Base-by-base conservation (phyloP, 2,113 vertebrate genomes). In the Vulpes ferrilata region DNA sequence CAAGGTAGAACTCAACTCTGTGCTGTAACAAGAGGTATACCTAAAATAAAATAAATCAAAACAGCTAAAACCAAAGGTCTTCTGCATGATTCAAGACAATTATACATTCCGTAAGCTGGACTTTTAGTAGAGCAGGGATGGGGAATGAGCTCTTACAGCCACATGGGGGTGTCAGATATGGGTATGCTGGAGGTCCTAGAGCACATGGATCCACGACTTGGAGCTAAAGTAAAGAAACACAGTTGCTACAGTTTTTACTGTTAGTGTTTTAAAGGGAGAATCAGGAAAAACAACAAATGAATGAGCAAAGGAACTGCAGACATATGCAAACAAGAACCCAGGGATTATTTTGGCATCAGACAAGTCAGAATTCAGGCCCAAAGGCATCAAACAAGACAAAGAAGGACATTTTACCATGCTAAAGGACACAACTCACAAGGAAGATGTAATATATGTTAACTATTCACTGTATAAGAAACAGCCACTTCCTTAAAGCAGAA, bases 201-300 rank as follows among this genome's bases (percentile, higher is more conserved):
- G 55, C 27, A 8, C 65, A n/a, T 27, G 16, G n/a, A 30, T 16
- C 4, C 48, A 27, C 19, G n/a, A 7, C 32, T 60, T 57, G 38
- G 23, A 64, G 25, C 53, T 71, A 30, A 79, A 11, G n/a, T 35
- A 32, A 90, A 86, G 48, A 69, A 35, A 38, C 35, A 35, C 20
- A 51, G 35, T 27, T 64, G 67, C 6, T 7, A n/a, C 3, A 20
- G 10, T 7, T 88, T 8, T 25, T 32, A 20, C 2, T 62, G 38
- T 59, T 81, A 81, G 32, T 43, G 78, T 96, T 89, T 87, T 73
- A 53, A 95, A 51, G 13, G 48, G 53, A 91, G 23, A 91, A 59
- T n/a, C 17, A 23, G 59, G 13, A 16, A 23, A 35, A 71, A 74
- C 1, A 38, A 53, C 73, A 48, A 65, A 87, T 51, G 48, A 20